Base-by-base conservation (phyloP, 2,113 vertebrate species). In the Procavia capensis region DNA sequence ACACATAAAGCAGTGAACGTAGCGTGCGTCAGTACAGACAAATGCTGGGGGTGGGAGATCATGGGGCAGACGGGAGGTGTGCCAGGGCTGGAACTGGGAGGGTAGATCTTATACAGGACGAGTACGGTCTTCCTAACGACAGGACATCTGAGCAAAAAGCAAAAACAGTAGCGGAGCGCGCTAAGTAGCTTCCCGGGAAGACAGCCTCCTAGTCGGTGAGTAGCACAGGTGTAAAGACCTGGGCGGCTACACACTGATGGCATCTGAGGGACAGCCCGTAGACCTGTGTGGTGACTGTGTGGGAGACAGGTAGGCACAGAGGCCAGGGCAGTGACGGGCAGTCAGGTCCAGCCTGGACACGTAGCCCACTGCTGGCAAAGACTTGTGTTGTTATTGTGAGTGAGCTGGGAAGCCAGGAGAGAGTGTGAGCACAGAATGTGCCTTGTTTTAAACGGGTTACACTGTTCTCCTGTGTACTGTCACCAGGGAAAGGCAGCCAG, bases 21-120 rank as follows among this genome's bases (percentile, higher is more conserved):
- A 6, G 45, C 47, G 6, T 3, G 19, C 66, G 36, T 59, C 66
- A 64, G 68, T 16, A 45, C 24, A 27, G 59, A 63, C 50, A 54
- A 57, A 16, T 4, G 17, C 29, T 6, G 6, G 5, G 9, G 25
- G 75, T 75, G 29, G 31, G 9, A 36, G 11, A 39, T 47, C 29
- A 64, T n/a, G 83, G 82, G 31, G 19, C 45, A 36, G 59, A 70
- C 11, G 2, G 20, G 13, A 10, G 45, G 79, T 4, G 6, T 9
- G 41, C 39, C 7, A 5, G 10, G 1, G 19, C 1, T 6, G 43
- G 39, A 24, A 20, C 14, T 11, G 31, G 47, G 17, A 25, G 24
- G 0, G 64, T 1, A 4, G 0, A 3, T 27, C 72, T 85, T 66
- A 29, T 2, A 2, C 0, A 25, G 0, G 34, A 2, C 5, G 14